These are phyloP conservation scores for Drosophila azteca DNA, from an alignment of 1,140 invertebrate genomes.

Conservation along the genomic window DNA sequence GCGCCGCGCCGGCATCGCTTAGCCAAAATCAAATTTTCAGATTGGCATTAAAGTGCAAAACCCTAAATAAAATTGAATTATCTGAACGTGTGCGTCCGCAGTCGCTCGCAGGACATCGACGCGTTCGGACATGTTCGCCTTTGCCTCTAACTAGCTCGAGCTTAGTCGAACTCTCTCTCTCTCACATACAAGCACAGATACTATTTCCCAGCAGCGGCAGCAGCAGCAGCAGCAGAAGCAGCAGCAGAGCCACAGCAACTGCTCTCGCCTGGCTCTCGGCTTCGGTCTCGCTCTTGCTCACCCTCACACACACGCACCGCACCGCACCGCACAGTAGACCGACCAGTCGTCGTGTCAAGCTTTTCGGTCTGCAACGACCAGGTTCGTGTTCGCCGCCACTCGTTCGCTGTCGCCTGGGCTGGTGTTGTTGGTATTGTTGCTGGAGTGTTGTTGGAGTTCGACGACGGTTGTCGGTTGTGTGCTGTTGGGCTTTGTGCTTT, in stretches of 20 bases:
- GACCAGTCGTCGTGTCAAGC: background rate
- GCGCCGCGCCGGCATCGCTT: conserved; percentile 50
- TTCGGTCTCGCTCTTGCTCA: conserved; percentile 7
- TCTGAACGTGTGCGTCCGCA: conserved; percentile 74
- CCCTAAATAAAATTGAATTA: conserved; percentile 84
- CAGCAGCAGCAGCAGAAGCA: conserved; percentile 20
- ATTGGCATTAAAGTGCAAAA: conserved; percentile 83
- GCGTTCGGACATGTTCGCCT: conserved; percentile 70
- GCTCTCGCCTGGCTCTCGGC: conserved; percentile 31
- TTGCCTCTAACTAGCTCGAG: conserved; percentile 30
- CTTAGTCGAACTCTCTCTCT: conserved; percentile 21
- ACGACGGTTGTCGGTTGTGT: conserved; percentile 5
- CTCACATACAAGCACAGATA: conserved; percentile 11
- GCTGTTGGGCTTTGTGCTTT: conserved; percentile 56
- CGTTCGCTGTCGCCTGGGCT: conserved; percentile 22
- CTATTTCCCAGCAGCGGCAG: conserved; percentile 20
- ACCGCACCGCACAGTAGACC: too few relatives aligned
- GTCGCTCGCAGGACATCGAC: conserved; percentile 83
- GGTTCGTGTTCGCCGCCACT: too few relatives aligned
- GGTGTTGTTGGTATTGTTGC: conserved; percentile 26
- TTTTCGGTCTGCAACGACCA: too few relatives aligned
- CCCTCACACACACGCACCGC: background rate
- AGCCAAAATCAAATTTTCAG: conserved; percentile 80
- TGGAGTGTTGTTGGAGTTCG: conserved; percentile 34
- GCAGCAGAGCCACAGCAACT: conserved; percentile 15